Evolutionary conservation across 2,888 invertebrate species (phyloP).

Genomic region (Cheilosia scutellata): DNA sequence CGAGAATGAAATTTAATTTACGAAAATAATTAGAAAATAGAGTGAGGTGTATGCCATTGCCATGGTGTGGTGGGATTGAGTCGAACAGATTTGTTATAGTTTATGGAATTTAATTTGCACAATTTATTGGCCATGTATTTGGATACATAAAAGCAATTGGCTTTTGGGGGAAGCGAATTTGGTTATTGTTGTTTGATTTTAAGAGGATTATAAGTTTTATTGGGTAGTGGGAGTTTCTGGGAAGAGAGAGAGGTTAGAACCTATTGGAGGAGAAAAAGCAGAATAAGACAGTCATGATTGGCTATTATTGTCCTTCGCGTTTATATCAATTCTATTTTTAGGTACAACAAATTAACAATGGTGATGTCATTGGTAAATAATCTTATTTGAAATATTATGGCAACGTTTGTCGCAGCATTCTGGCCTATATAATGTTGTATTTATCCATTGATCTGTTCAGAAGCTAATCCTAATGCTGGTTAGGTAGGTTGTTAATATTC

Average conservation of each 20-base stretch:
- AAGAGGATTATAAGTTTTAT: background rate
- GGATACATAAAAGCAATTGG: background rate
- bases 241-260: background rate
- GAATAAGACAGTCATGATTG: too few relatives aligned
- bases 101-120: slow-evolving; percentile 64
- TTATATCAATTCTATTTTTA: too few relatives aligned
- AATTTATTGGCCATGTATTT: slow-evolving; percentile 53
- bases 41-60: background rate
- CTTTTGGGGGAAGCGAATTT: background rate
- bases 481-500: too few relatives aligned
- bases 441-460: too few relatives aligned
- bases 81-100: slow-evolving; percentile 51
- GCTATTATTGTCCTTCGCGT: too few relatives aligned
- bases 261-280: background rate
- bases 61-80: slow-evolving; percentile 19
- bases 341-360: too few relatives aligned
- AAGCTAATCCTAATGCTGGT: too few relatives aligned
- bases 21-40: slow-evolving; percentile 44
- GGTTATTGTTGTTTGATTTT: slow-evolving; percentile 9
- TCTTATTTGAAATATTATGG: too few relatives aligned
- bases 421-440: too few relatives aligned
- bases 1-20: slow-evolving; percentile 28
- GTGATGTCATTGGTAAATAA: too few relatives aligned
- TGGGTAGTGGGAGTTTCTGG: background rate
- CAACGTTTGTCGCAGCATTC: too few relatives aligned